Evolutionary conservation across 2,888 invertebrate genomes (phyloP).

Genomic region (Polia nebulosa): DNA sequence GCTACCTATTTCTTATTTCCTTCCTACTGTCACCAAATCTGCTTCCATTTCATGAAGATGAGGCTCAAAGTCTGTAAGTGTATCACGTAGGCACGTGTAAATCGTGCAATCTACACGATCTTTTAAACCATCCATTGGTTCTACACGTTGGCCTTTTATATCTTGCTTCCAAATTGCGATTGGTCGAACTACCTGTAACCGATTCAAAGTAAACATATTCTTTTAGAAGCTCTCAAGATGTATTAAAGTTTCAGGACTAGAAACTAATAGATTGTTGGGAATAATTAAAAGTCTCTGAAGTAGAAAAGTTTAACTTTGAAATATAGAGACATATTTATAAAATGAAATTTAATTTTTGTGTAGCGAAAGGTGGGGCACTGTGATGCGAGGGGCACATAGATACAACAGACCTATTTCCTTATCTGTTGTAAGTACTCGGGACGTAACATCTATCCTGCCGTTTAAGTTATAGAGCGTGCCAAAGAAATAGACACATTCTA

Average conservation of each 20-base stretch:
- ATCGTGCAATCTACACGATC: slow-evolving; percentile 1
- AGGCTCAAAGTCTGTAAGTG: neutral
- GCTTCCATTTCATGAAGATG: neutral
- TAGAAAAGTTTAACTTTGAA: neutral
- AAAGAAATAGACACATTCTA: too few species aligned
- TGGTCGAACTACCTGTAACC: slow-evolving; percentile 31
- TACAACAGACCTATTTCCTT: too few species aligned
- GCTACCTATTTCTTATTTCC: neutral
- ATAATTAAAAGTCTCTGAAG: slow-evolving; percentile 7
- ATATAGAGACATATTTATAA: neutral
- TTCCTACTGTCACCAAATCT: neutral
- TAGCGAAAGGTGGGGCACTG: too few species aligned
- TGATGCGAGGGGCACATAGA: too few species aligned
- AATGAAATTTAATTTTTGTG: neutral
- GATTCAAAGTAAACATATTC: slow-evolving; percentile 34
- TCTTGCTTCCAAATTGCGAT: slow-evolving; percentile 12
- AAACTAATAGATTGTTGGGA: slow-evolving; percentile 17
- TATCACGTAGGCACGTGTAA: slow-evolving; percentile 3
- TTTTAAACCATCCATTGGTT: slow-evolving; percentile 23
- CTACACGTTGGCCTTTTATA: slow-evolving; percentile 20
- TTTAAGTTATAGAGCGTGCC: too few species aligned
- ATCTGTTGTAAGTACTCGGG: too few species aligned
- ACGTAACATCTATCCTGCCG: too few species aligned
- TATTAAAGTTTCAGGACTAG: slow-evolving; percentile 26
- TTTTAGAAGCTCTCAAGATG: slow-evolving; percentile 30